Percentiles rank a stretch among this genome's conserved stretches.
Conservation (phyloP, 1,140 invertebrate species). For the Formica exsecta region DNA sequence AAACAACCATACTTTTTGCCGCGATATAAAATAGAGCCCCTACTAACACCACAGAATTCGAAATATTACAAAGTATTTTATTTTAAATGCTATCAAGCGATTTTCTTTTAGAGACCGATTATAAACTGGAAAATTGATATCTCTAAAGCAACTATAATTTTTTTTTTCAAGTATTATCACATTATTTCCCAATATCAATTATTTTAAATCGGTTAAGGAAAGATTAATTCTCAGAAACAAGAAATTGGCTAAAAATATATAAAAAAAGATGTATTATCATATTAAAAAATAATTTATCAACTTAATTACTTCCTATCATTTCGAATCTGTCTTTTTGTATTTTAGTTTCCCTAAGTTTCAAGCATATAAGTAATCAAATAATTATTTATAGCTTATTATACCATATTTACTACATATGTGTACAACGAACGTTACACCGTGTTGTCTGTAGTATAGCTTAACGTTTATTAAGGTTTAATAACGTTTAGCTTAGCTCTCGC, state of each 20-base stretch:
- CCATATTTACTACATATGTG: background rate
- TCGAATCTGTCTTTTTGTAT: background rate
- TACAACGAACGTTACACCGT: background rate
- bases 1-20: no score
- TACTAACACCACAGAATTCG: background rate
- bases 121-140: background rate
- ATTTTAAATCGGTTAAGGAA: background rate
- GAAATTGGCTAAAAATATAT: background rate
- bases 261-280: background rate
- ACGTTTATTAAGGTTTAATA: conserved; percentile 58
- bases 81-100: background rate
- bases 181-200: background rate
- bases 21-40: no score
- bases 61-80: background rate
- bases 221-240: background rate
- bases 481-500: conserved; percentile 18
- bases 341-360: conserved; percentile 15
- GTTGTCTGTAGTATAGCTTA: conserved; percentile 41
- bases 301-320: background rate
- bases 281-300: background rate
- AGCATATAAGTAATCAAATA: background rate
- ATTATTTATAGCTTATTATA: conserved; percentile 23
- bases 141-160: background rate
- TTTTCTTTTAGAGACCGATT: conserved; percentile 17
- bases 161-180: background rate